Evolutionary conservation across 2,888 invertebrate genomes (phyloP), one percentile per base, ranked within the genome.

Genomic region (Drosophila falleni): DNA sequence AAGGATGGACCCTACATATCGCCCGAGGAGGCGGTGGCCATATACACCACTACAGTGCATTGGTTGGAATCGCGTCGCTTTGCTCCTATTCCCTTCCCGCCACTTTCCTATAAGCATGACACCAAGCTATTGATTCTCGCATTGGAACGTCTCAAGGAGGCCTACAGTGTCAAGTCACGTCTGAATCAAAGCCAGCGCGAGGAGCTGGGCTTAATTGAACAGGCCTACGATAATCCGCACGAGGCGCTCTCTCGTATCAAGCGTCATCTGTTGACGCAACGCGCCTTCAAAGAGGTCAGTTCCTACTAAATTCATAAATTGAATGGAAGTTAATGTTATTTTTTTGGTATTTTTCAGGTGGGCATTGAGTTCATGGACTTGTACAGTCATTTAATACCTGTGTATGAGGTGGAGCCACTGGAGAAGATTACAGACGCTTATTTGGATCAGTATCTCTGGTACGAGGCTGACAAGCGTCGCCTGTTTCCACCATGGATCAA

Each of bases 351-450:
- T 46, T 74, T 84, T 35, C 87, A 97, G 96, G 97, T 98, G 65
- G 99, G 99, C 46, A 99, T 99, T 89, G 99, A 99, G 93, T 99
- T 99, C 93, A 99, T 99, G 99, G 99, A 99, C 92, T 94, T 99
- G 62, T 99, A 99, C 94, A 99, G 98, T 69, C 99, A 99, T 91
- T 93, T 99, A 72, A 98, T 99, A 74, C 99, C 99, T 0, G 99
- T 99, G 0, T 99, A 99, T 92, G 99, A 99, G 92, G 99, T 99
- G 44, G 99, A 99, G 90, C 99, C 99, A 0, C 93, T 99, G 61
- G 99, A 99, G 93, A 99, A 99, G 93, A 99, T 99, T 73, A 99
- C 99, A 0, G 99, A 99, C 91, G 99, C 99, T 0, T 99, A 99
- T 93, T 94, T 99, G 63, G 99, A 99, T 94, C 99, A 99, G 93